Evolutionary conservation across 2,113 vertebrate species (phyloP), one percentile per base, ranked within the genome.

Genomic region (Cyrtonyx montezumae): DNA sequence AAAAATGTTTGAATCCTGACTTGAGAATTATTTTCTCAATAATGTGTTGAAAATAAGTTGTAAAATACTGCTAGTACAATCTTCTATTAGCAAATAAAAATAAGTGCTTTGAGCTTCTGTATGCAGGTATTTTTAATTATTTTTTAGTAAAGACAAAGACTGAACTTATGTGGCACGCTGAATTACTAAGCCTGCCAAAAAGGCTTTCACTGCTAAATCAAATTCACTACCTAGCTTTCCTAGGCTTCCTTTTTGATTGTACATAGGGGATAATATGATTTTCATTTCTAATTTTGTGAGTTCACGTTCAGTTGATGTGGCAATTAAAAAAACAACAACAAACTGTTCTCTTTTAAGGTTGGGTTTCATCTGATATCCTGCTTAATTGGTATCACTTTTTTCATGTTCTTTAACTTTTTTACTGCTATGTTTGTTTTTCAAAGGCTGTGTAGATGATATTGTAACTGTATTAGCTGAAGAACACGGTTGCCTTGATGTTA

Each of bases 391-490:
- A 49, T 76, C 0, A 21, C 2, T 75, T 45, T 43, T 51, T 62
- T 84, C 61, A 6, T 61, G 43, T 13, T 43, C 10, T 74, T 58
- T 69, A 30, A 42, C 9, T 70, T 40, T 51, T 81, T 48, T 84
- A 13, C 71, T 94, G 42, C 90, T 92, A 37, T 95, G 3, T 96
- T 93, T 96, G 16, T 63, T 84, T 95, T 79, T 76, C 84, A 30
- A 96, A 99, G 99, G 98, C 81, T 99, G 98, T 49, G 98, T 99
- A 87, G 99, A 99, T 90, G 99, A 99, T 89, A 98, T 98, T 94
- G 87, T 99, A 87, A 98, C 98, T 45, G 99, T 99, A 65, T 95
- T 99, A 76, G 99, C 99, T 63, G 99, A 99, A 97, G 99, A 99
- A 87, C 99, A 99, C 61, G 99, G 99, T n/a, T 99, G 99, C 94